These are phyloP conservation scores for Metopolophium dirhodum DNA, from an alignment of 1,140 invertebrate genomes.

Conservation along the genomic window DNA sequence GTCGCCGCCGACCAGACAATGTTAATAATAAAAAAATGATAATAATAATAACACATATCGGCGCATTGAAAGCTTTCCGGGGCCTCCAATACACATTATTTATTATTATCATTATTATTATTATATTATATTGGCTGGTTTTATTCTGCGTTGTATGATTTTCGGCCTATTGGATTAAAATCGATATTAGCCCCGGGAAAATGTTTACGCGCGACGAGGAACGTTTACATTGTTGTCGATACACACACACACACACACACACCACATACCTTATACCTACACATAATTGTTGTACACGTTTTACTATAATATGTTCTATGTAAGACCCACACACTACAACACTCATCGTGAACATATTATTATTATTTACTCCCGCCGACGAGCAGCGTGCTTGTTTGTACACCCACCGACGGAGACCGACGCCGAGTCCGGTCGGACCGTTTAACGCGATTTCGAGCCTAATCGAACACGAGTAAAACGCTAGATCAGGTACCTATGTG, in stretches of 20 bases:
- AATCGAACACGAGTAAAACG: not conserved
- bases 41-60: conserved; percentile 45
- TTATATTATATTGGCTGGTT: conserved; percentile 17
- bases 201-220: not conserved
- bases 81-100: conserved; percentile 31
- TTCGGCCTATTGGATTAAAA: conserved; percentile 56
- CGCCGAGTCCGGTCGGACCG: not conserved
- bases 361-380: not conserved
- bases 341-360: not conserved
- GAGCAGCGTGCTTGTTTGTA: not conserved
- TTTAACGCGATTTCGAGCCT: conserved; percentile 34
- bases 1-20: conserved; percentile 15
- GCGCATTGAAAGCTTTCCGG: conserved; percentile 29
- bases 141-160: conserved; percentile 22
- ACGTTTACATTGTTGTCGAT: not conserved
- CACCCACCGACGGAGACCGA: not conserved
- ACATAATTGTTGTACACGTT: not conserved
- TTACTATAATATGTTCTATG: not conserved
- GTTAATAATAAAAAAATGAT: conserved; percentile 56
- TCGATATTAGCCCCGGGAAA: conserved; percentile 1
- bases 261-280: not conserved
- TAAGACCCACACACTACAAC: not conserved
- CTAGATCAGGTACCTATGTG: not conserved
- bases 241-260: not conserved
- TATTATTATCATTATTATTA: conserved; percentile 31